Conservation (phyloP, 2,113 vertebrate genomes). For the Zootoca vivipara region DNA sequence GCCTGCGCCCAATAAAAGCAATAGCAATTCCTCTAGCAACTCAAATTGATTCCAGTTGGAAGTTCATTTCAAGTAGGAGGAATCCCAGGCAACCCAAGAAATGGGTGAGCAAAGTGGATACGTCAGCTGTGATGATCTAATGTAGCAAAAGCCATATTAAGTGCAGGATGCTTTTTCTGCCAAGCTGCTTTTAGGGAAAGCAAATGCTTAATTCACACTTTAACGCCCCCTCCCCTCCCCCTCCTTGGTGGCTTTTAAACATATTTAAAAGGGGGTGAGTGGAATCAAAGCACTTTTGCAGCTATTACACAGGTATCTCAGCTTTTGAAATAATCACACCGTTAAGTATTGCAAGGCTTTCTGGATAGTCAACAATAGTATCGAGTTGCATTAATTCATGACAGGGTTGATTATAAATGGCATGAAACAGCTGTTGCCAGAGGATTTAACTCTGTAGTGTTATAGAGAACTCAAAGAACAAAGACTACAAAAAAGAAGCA, state of each 20-base stretch:
- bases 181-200: not conserved
- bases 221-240: not conserved
- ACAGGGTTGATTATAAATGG: constrained; percentile 1
- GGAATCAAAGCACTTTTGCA: constrained; percentile 6
- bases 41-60: not conserved
- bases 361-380: not conserved
- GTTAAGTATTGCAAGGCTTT: not conserved
- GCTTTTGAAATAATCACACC: constrained; percentile 12
- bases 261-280: not conserved
- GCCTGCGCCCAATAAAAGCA: not conserved
- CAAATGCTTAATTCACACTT: constrained; percentile 10
- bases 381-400: constrained; percentile 22
- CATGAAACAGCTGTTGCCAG: constrained; percentile 12
- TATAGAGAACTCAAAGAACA: not conserved
- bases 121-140: not conserved
- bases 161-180: not conserved
- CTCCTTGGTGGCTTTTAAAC: not conserved
- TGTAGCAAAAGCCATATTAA: not conserved
- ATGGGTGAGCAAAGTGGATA: not conserved
- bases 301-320: constrained; percentile 14
- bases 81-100: not conserved
- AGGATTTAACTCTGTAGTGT: not conserved
- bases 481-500: not conserved
- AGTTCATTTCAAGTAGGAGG: not conserved
- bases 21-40: not conserved